Percentiles rank a stretch among this genome's conserved stretches.
phyloP scores from a whole-genome alignment of 2,113 vertebrate genomes.

The Micronycteris hirsuta region DNA sequence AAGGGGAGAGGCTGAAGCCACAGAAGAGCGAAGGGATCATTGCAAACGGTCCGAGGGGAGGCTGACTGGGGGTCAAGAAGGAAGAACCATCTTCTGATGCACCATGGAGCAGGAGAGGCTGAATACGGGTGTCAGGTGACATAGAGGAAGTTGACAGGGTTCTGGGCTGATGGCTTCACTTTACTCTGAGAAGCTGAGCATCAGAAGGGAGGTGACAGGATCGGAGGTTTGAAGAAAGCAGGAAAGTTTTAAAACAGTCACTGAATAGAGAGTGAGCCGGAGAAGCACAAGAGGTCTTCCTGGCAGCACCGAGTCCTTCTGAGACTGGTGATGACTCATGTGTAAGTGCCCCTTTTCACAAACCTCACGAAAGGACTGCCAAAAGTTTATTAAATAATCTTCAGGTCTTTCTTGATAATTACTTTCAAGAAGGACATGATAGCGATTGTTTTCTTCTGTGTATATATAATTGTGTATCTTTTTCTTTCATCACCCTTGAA shows the following conservation, averaged over 20 bases:
- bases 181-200: background rate
- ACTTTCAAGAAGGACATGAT: background rate
- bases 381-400: background rate
- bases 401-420: background rate
- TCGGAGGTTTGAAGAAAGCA: background rate
- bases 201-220: background rate
- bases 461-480: background rate
- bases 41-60: background rate
- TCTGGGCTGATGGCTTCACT: background rate
- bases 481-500: background rate
- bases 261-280: background rate
- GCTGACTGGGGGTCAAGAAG: background rate
- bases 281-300: background rate
- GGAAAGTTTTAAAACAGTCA: background rate
- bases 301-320: background rate
- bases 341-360: background rate
- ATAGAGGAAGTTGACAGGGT: background rate
- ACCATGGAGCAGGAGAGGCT: background rate
- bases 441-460: background rate
- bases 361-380: background rate
- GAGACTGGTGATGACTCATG: background rate
- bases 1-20: background rate
- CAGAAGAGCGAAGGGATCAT: background rate
- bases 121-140: background rate
- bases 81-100: background rate